A percentile compares a stretch with the other conserved stretches of the same genome.
Evolutionary conservation across 1,140 invertebrate genomes (phyloP).

Genomic region (Popillia japonica): DNA sequence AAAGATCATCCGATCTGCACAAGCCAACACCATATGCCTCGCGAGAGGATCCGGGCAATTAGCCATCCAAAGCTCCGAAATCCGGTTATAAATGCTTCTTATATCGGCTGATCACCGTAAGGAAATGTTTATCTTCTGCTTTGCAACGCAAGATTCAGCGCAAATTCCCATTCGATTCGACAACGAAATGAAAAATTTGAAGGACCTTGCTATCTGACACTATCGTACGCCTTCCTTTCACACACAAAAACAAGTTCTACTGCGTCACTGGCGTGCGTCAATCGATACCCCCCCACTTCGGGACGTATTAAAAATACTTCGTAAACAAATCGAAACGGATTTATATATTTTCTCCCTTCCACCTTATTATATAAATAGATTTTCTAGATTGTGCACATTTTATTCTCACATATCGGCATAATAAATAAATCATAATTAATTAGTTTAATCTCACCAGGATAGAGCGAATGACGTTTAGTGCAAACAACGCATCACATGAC

Average conservation of each 20-base stretch:
- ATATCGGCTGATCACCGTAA: conserved; percentile 10
- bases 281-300: conserved; percentile 44
- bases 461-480: too few species aligned
- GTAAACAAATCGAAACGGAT: not conserved
- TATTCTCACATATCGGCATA: not conserved
- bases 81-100: not conserved
- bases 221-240: conserved; percentile 33
- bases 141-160: conserved; percentile 41
- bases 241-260: conserved; percentile 40
- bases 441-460: too few species aligned
- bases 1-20: conserved; percentile 42
- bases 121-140: not conserved
- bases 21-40: not conserved
- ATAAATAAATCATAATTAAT: too few species aligned
- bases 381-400: not conserved
- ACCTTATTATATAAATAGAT: conserved; percentile 36
- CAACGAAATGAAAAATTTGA: conserved; percentile 31
- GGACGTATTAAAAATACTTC: conserved; percentile 14
- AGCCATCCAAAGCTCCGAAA: too few species aligned
- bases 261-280: conserved; percentile 48
- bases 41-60: not conserved
- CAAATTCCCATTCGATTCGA: conserved; percentile 34
- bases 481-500: too few species aligned
- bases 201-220: conserved; percentile 28
- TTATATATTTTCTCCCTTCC: not conserved